A percentile compares a stretch with the other conserved stretches of the same genome.
Conservation (phyloP, 2,888 invertebrate genomes). For the Hypena proboscidalis region DNA sequence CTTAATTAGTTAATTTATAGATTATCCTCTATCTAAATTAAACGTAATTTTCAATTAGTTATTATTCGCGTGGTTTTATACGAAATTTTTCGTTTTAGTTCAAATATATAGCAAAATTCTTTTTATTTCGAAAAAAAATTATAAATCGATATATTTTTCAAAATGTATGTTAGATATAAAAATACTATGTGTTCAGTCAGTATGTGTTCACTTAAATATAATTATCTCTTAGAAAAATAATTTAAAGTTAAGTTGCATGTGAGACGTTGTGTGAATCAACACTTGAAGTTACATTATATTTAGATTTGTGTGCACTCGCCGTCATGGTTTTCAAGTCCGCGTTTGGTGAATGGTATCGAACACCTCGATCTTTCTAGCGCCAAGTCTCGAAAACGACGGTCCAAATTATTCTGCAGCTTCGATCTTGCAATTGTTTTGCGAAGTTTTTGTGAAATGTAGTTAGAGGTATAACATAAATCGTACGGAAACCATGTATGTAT, state of each 20-base stretch:
- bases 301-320: constrained; percentile 35
- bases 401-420: constrained; percentile 35
- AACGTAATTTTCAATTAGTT: constrained; percentile 56
- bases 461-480: constrained; percentile 30
- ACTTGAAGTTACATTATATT: constrained; percentile 25
- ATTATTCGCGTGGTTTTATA: constrained; percentile 59
- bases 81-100: constrained; percentile 69
- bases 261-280: constrained; percentile 23
- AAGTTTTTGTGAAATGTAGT: constrained; percentile 31
- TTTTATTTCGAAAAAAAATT: constrained; percentile 58
- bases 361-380: constrained; percentile 19
- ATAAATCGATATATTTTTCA: constrained; percentile 47
- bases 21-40: constrained; percentile 61
- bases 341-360: constrained; percentile 3
- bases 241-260: constrained; percentile 48
- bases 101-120: constrained; percentile 75
- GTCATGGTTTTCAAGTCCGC: constrained; percentile 53
- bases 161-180: constrained; percentile 42
- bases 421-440: constrained; percentile 21
- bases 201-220: constrained; percentile 75
- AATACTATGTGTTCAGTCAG: constrained; percentile 72
- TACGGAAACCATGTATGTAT: constrained; percentile 41
- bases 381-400: constrained; percentile 24
- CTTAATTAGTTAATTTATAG: constrained; percentile 62
- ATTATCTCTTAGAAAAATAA: constrained; percentile 49